Evolutionary conservation across 2,797 vertebrate species (phyloP).

Genomic region (Spinus pinus): DNA sequence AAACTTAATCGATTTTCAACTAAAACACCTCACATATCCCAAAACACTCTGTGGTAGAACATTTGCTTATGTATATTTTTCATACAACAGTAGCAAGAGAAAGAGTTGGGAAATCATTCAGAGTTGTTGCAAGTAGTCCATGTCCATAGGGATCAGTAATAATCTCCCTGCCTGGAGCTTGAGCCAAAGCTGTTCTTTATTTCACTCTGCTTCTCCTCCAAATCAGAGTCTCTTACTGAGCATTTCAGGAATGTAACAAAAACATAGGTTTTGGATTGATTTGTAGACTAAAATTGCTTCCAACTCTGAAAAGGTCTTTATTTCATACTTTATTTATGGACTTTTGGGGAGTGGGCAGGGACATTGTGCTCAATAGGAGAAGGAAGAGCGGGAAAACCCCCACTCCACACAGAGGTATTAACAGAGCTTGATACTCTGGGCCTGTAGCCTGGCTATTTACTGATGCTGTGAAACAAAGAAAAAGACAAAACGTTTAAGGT

Average conservation of each 20-base stretch:
- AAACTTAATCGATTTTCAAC: background rate
- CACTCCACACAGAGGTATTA: fast-evolving
- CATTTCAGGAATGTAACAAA: slow-evolving; percentile 19
- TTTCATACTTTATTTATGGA: background rate
- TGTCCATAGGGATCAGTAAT: background rate
- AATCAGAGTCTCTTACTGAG: background rate
- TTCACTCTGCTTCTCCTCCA: background rate
- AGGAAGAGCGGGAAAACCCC: background rate
- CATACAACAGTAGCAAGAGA: slow-evolving; percentile 36
- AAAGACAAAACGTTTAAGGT: background rate
- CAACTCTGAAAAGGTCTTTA: background rate
- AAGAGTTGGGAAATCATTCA: background rate
- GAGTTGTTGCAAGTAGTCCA: background rate
- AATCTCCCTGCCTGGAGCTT: background rate
- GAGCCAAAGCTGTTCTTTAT: slow-evolving; percentile 22
- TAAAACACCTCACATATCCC: background rate
- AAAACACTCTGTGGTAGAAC: background rate
- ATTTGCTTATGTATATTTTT: background rate
- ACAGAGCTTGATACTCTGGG: background rate
- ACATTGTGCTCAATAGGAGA: background rate
- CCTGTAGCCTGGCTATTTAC: background rate
- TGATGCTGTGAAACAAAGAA: background rate
- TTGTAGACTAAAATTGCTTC: slow-evolving; percentile 4
- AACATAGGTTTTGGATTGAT: slow-evolving; percentile 3
- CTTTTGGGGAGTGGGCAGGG: background rate